Evolutionary conservation across 2,888 invertebrate species (phyloP).

Genomic region (Galeruca laticollis): DNA sequence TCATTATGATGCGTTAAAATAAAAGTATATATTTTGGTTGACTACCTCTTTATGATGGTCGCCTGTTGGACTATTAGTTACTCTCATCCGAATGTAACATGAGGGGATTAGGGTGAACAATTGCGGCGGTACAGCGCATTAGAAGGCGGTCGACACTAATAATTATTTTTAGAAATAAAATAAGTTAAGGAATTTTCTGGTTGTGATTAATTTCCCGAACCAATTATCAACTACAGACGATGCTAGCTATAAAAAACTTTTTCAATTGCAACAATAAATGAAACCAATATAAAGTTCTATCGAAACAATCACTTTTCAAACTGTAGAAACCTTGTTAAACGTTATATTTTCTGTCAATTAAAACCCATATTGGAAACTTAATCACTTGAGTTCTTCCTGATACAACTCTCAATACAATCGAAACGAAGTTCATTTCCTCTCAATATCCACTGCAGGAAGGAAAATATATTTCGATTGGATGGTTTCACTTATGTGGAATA

Average conservation of each 20-base stretch:
- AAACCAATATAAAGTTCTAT: conserved; percentile 3
- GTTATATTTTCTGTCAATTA: conserved; percentile 35
- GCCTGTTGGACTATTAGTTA: too few species aligned
- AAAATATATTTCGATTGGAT: conserved; percentile 34
- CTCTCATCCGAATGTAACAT: too few species aligned
- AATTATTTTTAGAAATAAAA: too few species aligned
- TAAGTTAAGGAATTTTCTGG: neutral
- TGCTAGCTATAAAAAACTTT: conserved; percentile 1
- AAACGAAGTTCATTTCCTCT: conserved; percentile 33
- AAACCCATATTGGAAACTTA: conserved; percentile 22
- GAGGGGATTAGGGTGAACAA: too few species aligned
- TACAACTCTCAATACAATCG: conserved; percentile 32
- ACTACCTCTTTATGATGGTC: too few species aligned
- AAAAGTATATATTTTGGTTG: too few species aligned
- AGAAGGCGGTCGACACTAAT: too few species aligned
- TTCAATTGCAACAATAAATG: conserved; percentile 9
- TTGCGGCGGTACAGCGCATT: too few species aligned
- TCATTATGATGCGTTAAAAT: too few species aligned
- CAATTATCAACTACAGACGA: neutral
- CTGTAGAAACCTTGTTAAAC: conserved; percentile 25
- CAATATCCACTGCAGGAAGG: conserved; percentile 26
- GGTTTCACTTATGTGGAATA: conserved; percentile 27
- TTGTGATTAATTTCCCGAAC: neutral
- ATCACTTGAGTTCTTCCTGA: conserved; percentile 23
- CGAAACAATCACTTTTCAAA: conserved; percentile 24